Percentiles rank a stretch among this genome's conserved stretches.
phyloP scores from a whole-genome alignment of 2,113 vertebrate genomes.

The Phocoena sinus region DNA sequence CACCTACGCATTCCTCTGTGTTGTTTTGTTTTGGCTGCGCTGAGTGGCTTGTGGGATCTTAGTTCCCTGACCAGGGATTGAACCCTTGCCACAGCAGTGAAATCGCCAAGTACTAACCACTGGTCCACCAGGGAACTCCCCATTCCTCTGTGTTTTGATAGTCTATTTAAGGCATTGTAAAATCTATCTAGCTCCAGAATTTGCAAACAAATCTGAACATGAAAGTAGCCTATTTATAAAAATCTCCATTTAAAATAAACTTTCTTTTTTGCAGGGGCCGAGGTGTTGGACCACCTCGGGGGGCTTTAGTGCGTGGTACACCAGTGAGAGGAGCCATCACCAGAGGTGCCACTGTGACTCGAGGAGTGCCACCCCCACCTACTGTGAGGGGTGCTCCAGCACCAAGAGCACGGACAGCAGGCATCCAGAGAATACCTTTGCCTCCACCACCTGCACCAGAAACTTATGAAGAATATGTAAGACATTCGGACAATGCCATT shows the following conservation, averaged over 20 bases:
- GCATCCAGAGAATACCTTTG: slow-evolving; percentile 91
- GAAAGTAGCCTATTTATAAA: background rate
- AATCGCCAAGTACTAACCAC: background rate
- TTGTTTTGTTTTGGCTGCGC: background rate
- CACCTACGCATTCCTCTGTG: background rate
- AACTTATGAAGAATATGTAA: slow-evolving; percentile 93
- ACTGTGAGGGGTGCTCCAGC: slow-evolving; percentile 83
- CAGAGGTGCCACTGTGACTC: slow-evolving; percentile 86
- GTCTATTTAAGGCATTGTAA: background rate
- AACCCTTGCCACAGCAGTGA: background rate
- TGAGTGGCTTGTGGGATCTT: background rate
- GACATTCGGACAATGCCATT: slow-evolving; percentile 44
- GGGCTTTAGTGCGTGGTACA: slow-evolving; percentile 88
- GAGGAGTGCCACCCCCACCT: slow-evolving; percentile 86
- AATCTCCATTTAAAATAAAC: background rate
- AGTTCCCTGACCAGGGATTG: background rate
- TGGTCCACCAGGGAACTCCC: background rate
- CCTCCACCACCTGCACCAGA: slow-evolving; percentile 86
- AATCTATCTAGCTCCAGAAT: background rate
- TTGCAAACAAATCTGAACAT: background rate
- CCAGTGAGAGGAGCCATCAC: slow-evolving; percentile 85
- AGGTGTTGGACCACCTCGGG: slow-evolving; percentile 90
- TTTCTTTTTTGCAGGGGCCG: slow-evolving; percentile 83
- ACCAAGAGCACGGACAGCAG: slow-evolving; percentile 86
- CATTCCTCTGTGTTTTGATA: background rate